Percentiles rank a stretch among this genome's conserved stretches.
Evolutionary conservation across 1,140 invertebrate genomes (phyloP).

Genomic region (Maconellicoccus hirsutus): DNA sequence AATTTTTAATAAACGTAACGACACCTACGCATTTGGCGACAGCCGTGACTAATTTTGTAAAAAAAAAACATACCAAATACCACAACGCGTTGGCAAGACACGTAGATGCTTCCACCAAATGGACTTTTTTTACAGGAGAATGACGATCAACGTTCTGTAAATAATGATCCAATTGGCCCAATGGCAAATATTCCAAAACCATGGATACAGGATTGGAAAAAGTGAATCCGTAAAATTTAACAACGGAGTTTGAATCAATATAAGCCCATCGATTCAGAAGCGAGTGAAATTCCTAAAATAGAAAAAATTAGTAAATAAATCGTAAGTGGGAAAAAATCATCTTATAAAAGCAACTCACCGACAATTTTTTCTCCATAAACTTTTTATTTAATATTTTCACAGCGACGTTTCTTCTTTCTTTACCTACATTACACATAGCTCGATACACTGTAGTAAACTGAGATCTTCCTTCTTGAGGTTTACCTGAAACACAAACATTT

Average conservation of each 20-base stretch:
- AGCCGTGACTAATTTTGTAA: too few species aligned
- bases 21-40: too few species aligned
- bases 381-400: background rate
- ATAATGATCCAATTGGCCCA: conserved; percentile 65
- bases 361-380: background rate
- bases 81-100: conserved; percentile 65
- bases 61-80: conserved; percentile 47
- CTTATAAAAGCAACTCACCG: background rate
- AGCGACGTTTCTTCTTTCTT: conserved; percentile 24
- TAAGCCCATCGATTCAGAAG: conserved; percentile 60
- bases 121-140: conserved; percentile 48
- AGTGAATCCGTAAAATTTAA: conserved; percentile 61
- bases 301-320: conserved; percentile 29
- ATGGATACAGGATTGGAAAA: conserved; percentile 60
- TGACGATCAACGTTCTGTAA: conserved; percentile 39
- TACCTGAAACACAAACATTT: conserved; percentile 36
- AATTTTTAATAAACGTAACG: too few species aligned
- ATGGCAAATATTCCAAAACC: conserved; percentile 63
- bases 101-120: conserved; percentile 64
- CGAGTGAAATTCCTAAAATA: conserved; percentile 57
- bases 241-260: conserved; percentile 56
- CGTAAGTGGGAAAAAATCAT: background rate
- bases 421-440: conserved; percentile 42
- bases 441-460: conserved; percentile 49
- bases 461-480: conserved; percentile 44